phyloP scores from a whole-genome alignment of 2,797 vertebrate genomes.

The Enteromius treurensis region DNA sequence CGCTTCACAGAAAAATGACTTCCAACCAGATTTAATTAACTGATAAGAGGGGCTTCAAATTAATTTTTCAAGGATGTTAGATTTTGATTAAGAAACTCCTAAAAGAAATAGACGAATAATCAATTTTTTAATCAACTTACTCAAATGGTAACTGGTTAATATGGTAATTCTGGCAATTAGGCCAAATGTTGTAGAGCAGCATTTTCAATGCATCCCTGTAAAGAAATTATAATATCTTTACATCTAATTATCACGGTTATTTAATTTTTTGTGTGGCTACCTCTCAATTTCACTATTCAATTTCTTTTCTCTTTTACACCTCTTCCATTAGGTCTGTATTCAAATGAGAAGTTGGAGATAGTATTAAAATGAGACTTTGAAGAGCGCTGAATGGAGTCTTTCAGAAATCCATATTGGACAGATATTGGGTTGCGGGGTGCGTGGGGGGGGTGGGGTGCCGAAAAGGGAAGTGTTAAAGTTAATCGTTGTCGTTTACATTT shows the following conservation, averaged over 20 bases:
- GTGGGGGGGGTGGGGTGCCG: background rate
- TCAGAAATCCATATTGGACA: conserved; percentile 65
- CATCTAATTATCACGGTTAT: conserved; percentile 84
- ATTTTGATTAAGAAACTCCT: conserved; percentile 99
- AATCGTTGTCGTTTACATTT: conserved; percentile 66
- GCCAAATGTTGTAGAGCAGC: conserved; percentile 83
- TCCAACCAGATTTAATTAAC: conserved; percentile 99
- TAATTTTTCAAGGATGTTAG: conserved; percentile 99
- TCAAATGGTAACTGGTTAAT: conserved; percentile 88
- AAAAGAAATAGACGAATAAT: conserved; percentile 90
- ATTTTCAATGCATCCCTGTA: conserved; percentile 83
- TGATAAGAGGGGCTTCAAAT: conserved; percentile 99
- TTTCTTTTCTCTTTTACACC: conserved; percentile 59
- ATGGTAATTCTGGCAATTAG: conserved; percentile 88
- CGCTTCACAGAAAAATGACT: conserved; percentile 88
- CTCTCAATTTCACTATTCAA: conserved; percentile 80
- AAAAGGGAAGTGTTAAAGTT: conserved; percentile 43
- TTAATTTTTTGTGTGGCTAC: conserved; percentile 79
- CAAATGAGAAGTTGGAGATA: conserved; percentile 74
- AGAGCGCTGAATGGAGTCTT: conserved; percentile 69
- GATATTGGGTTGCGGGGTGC: conserved; percentile 63
- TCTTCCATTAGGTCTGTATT: conserved; percentile 72
- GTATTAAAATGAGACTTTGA: conserved; percentile 76
- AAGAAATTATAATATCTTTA: conserved; percentile 86
- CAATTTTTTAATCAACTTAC: conserved; percentile 88